Evolutionary conservation across 2,113 vertebrate genomes (phyloP), one percentile per base, ranked within the genome.

Genomic region (Sterrhoptilus dennistouni): DNA sequence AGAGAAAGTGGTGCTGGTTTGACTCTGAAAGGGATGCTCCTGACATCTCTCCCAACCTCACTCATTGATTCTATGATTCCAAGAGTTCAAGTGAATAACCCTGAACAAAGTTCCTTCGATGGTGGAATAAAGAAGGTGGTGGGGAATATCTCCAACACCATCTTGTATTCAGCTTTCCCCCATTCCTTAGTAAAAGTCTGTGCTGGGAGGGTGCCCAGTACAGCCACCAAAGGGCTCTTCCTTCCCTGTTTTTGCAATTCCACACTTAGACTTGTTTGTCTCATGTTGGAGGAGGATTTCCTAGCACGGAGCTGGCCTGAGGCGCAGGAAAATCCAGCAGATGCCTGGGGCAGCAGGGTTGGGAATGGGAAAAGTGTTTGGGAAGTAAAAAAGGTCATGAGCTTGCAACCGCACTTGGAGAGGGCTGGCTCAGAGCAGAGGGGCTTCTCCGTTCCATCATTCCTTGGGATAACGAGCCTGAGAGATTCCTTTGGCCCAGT

Each of bases 41-140:
- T 27, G 35, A 42, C 31, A 21, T 25, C 20, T 40, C 35, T 49
- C 31, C 75, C 28, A 52, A 7, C 27, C 18, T 57, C 11, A 14
- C 18, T 57, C 11, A 14, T 5, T 13, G 28, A 4, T 9, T 54
- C n/a, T 12, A 1, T 40, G 8, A 47, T 84, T 65, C n/a, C 70
- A 23, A 14, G 47, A 56, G 28, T 11, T 54, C 1, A 2, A 17
- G 35, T 33, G 42, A 25, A 24, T 21, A 56, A 33, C 28, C 5
- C 22, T 27, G 57, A 44, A n/a, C 28, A 28, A 86, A 88, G 20
- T 47, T 87, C 29, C 9, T 69, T 19, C 0, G 0, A 3, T 54
- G 29, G 5, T 71, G 16, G 29, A 36, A 38, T 47, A 38, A 21
- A 0, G 1, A 52, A 82, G 2, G 2, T 18, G 15, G 2, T 59